Conservation (phyloP, 2,113 vertebrate genomes). For the Phodopus roborovskii region DNA sequence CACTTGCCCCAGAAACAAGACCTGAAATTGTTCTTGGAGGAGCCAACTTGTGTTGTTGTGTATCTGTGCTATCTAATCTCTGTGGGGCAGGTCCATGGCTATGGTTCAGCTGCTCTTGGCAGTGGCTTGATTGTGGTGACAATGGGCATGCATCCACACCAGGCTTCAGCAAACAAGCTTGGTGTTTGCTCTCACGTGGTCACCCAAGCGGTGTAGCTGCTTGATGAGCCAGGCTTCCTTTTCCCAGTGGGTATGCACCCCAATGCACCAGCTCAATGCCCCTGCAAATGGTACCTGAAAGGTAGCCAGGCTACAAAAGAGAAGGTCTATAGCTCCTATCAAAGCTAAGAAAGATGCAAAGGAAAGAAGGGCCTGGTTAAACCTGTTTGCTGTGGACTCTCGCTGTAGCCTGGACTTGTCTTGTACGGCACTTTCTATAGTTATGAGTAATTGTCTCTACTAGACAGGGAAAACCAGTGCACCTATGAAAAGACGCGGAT, state of each 20-base stretch:
- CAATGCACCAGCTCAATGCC: background rate
- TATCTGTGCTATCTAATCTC: slow-evolving; percentile 73
- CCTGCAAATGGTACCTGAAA: background rate
- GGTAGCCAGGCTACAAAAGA: background rate
- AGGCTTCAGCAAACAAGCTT: background rate
- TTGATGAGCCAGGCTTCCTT: background rate
- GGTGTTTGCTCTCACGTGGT: background rate
- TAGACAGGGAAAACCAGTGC: background rate
- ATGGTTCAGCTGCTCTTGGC: slow-evolving; percentile 74
- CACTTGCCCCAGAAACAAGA: slow-evolving; percentile 58
- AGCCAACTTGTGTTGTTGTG: slow-evolving; percentile 56
- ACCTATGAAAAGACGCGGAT: background rate
- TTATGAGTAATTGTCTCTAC: background rate
- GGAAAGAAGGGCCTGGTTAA: background rate
- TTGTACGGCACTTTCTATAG: background rate
- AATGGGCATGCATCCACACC: background rate
- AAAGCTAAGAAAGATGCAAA: background rate
- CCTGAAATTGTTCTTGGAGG: slow-evolving; percentile 61
- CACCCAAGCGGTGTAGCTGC: background rate
- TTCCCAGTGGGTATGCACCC: background rate
- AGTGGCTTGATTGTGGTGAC: slow-evolving; percentile 24
- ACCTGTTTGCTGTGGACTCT: background rate
- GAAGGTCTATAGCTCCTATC: background rate
- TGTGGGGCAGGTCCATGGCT: slow-evolving; percentile 54
- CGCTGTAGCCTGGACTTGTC: background rate